Evolutionary conservation across 2,888 invertebrate genomes (phyloP).

Genomic region (Drosophila anomelani): DNA sequence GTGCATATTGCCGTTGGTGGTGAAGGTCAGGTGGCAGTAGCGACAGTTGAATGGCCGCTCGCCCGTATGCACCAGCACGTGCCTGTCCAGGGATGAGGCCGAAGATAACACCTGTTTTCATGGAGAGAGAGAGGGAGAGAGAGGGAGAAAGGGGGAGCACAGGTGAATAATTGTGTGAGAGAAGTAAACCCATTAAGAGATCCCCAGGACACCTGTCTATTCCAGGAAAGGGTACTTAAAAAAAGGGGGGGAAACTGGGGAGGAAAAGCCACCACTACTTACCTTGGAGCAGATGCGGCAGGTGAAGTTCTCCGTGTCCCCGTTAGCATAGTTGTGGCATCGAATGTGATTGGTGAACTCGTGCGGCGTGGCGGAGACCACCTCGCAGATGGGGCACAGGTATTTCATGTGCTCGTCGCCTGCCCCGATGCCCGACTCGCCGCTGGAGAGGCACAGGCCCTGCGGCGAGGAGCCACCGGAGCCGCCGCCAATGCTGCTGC

Average conservation of each 20-base stretch:
- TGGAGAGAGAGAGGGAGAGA: background rate
- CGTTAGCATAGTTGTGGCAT: constrained; percentile 87
- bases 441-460: constrained; percentile 60
- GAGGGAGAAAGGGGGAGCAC: constrained; percentile 3
- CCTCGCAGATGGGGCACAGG: constrained; percentile 88
- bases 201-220: constrained; percentile 16
- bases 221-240: background rate
- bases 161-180: constrained; percentile 25
- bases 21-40: constrained; percentile 92
- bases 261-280: constrained; percentile 44
- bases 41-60: constrained; percentile 92
- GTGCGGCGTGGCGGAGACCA: constrained; percentile 87
- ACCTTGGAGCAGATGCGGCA: constrained; percentile 85
- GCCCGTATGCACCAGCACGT: constrained; percentile 92
- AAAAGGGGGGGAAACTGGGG: too few relatives aligned
- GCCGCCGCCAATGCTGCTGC: constrained; percentile 59
- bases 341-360: constrained; percentile 90
- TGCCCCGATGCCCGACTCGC: constrained; percentile 76
- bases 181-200: too few relatives aligned
- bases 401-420: constrained; percentile 85
- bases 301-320: constrained; percentile 84
- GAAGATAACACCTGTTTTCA: constrained; percentile 88
- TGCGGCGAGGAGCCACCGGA: constrained; percentile 83
- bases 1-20: constrained; percentile 94
- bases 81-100: constrained; percentile 91